These are phyloP conservation scores for Panopea generosa DNA, from an alignment of 2,888 invertebrate genomes.

Conservation along the genomic window DNA sequence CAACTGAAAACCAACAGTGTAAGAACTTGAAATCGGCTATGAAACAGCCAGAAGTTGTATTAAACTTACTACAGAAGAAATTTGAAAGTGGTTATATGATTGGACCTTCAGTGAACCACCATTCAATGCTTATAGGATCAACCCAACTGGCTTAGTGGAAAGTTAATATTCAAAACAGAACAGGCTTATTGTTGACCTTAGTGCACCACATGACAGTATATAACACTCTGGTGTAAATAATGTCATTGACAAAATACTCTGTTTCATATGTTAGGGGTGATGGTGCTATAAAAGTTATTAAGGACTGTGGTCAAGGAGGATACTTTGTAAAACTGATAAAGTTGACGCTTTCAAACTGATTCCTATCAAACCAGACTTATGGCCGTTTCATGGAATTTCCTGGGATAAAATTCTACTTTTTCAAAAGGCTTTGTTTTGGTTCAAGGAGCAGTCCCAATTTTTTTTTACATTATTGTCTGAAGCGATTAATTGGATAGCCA, in stretches of 20 bases:
- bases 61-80: constrained; percentile 36
- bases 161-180: constrained; percentile 56
- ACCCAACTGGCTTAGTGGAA: constrained; percentile 44
- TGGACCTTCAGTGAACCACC: constrained; percentile 43
- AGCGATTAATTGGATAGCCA: constrained; percentile 55
- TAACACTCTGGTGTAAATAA: constrained; percentile 46
- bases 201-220: constrained; percentile 52
- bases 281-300: constrained; percentile 52
- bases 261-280: constrained; percentile 54
- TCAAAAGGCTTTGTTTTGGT: constrained; percentile 34
- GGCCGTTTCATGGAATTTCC: constrained; percentile 46
- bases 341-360: constrained; percentile 52
- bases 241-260: constrained; percentile 57
- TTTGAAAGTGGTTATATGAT: constrained; percentile 45
- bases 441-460: constrained; percentile 43
- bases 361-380: constrained; percentile 35
- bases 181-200: constrained; percentile 59
- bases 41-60: constrained; percentile 25
- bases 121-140: constrained; percentile 43
- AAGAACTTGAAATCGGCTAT: constrained; percentile 50
- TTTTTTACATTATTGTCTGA: constrained; percentile 41
- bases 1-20: constrained; percentile 12
- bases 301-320: constrained; percentile 20
- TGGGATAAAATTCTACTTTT: constrained; percentile 47
- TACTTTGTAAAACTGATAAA: constrained; percentile 50